phyloP scores from a whole-genome alignment of 2,888 invertebrate genomes.

The Drosophila parthenogenetica region DNA sequence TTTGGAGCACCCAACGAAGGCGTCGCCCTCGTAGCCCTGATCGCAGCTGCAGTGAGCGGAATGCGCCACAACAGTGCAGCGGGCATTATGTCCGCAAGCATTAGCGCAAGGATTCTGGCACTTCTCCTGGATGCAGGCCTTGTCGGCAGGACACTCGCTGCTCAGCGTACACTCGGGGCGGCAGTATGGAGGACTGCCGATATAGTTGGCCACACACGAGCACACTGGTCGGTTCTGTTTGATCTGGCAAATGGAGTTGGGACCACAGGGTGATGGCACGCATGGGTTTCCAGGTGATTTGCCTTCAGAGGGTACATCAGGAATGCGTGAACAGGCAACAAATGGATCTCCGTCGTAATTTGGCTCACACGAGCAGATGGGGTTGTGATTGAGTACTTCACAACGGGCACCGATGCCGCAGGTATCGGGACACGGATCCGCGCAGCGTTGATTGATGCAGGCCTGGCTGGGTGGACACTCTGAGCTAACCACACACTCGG shows the following conservation, averaged over 20 bases:
- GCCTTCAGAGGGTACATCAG: constrained; percentile 77
- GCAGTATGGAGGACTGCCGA: constrained; percentile 93
- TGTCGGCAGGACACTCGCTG: constrained; percentile 91
- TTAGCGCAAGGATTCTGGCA: constrained; percentile 92
- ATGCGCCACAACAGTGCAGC: constrained; percentile 92
- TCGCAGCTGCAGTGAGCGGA: constrained; percentile 93
- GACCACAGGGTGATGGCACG: constrained; percentile 90
- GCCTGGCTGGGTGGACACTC: constrained; percentile 92
- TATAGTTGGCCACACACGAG: constrained; percentile 91
- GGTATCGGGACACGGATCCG: constrained; percentile 93
- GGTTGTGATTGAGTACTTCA: constrained; percentile 93
- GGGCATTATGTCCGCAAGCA: constrained; percentile 92
- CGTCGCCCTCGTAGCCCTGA: constrained; percentile 92
- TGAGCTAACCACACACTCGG: constrained; percentile 93
- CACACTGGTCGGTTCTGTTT: constrained; percentile 92
- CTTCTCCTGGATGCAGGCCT: constrained; percentile 93
- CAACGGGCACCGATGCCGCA: constrained; percentile 92
- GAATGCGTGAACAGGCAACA: constrained; percentile 86
- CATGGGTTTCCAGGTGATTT: constrained; percentile 86
- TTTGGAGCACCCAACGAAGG: constrained; percentile 91
- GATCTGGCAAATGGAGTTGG: constrained; percentile 93
- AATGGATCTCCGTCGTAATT: constrained; percentile 94
- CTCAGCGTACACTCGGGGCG: constrained; percentile 93
- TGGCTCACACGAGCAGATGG: constrained; percentile 92
- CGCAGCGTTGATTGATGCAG: constrained; percentile 92